Evolutionary conservation across 2,888 invertebrate genomes (phyloP).

Genomic region (Ditula angustiorana): DNA sequence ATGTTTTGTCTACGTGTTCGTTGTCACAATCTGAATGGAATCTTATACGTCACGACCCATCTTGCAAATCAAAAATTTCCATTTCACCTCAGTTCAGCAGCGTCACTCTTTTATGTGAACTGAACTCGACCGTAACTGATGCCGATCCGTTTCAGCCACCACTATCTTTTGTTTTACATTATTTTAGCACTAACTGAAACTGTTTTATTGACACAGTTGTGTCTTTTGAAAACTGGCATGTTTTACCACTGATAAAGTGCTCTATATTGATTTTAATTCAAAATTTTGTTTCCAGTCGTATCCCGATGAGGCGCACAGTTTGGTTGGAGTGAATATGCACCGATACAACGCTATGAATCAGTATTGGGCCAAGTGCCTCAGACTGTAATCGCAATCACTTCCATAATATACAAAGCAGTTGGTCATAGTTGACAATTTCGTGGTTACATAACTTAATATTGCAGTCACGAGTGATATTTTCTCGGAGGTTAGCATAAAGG

Average conservation of each 20-base stretch:
- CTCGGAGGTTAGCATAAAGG: neutral
- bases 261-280: constrained; percentile 13
- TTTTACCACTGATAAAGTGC: constrained; percentile 6
- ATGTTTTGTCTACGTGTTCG: neutral
- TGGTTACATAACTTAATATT: constrained; percentile 15
- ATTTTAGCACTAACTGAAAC: neutral
- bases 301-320: constrained; percentile 93
- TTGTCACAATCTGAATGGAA: neutral
- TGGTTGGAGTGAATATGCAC: constrained; percentile 89
- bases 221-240: neutral
- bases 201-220: constrained; percentile 10
- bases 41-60: neutral
- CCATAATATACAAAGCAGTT: constrained; percentile 32
- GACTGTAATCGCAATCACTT: constrained; percentile 45
- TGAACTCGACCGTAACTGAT: constrained; percentile 4
- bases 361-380: constrained; percentile 88
- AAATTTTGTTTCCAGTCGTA: constrained; percentile 86
- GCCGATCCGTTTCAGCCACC: neutral
- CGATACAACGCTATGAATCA: constrained; percentile 93
- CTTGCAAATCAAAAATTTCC: neutral
- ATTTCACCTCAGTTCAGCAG: neutral
- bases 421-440: constrained; percentile 14
- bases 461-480: constrained; percentile 4
- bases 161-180: constrained; percentile 5
- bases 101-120: neutral